These are phyloP conservation scores for Lithophane socia DNA, from an alignment of 2,888 invertebrate genomes.

Conservation along the genomic window DNA sequence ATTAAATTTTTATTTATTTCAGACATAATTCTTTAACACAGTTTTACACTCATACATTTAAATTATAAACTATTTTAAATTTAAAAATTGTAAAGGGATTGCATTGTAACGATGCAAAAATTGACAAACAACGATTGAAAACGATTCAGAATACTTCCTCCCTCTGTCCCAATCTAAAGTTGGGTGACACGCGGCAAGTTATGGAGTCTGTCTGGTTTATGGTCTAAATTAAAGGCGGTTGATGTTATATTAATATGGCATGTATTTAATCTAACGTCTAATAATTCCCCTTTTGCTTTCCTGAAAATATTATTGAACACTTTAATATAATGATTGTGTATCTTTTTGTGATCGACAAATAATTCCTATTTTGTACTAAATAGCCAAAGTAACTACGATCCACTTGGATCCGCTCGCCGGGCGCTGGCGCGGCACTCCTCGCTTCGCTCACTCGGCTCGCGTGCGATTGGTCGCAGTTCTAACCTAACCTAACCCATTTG, in stretches of 20 bases:
- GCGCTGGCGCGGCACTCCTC: background rate
- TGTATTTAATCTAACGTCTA: background rate
- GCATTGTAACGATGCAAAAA: conserved; percentile 52
- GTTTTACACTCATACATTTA: too few species aligned
- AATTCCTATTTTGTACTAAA: background rate
- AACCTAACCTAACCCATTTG: background rate
- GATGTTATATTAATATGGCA: background rate
- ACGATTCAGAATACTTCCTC: conserved; percentile 58
- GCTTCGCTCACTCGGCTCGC: background rate
- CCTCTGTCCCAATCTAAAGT: conserved; percentile 72
- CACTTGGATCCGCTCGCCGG: background rate
- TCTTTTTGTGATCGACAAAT: background rate
- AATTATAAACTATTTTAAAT: too few species aligned
- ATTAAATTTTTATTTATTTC: too few species aligned
- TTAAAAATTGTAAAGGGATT: conserved; percentile 13
- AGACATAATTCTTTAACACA: too few species aligned
- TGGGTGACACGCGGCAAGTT: conserved; percentile 69
- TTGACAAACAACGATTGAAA: conserved; percentile 46
- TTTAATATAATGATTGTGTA: background rate
- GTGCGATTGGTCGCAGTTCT: background rate
- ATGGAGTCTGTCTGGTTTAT: conserved; percentile 55
- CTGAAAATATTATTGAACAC: background rate
- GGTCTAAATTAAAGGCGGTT: conserved; percentile 65
- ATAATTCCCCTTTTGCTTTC: background rate
- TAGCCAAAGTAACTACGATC: background rate